phyloP scores from a whole-genome alignment of 2,888 invertebrate genomes.

The Volucella zonaria region DNA sequence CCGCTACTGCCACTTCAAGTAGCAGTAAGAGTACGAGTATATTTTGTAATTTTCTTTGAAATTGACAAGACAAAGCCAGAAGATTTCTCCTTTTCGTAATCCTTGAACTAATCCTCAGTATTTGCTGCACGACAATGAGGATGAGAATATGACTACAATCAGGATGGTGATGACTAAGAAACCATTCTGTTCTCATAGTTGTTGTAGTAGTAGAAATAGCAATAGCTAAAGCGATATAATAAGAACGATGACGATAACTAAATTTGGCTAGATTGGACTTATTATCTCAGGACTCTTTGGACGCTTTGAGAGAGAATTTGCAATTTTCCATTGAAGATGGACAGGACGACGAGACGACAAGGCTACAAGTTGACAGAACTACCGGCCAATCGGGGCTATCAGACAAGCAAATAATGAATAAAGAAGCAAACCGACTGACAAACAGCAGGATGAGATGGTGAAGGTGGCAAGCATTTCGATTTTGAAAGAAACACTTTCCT shows the following conservation, averaged over 20 bases:
- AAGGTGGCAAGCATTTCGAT: conserved; percentile 55
- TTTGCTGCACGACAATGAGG: conserved; percentile 49
- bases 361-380: no score
- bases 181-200: background rate
- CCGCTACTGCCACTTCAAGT: background rate
- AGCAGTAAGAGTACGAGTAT: conserved; percentile 16
- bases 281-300: conserved; percentile 56
- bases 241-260: conserved; percentile 68
- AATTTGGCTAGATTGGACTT: conserved; percentile 72
- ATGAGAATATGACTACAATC: conserved; percentile 44
- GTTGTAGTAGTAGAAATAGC: background rate
- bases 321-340: conserved; percentile 23
- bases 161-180: conserved; percentile 46
- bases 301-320: conserved; percentile 34
- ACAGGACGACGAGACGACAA: no score
- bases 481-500: conserved; percentile 59
- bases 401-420: conserved; percentile 43
- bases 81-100: conserved; percentile 57
- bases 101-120: conserved; percentile 66
- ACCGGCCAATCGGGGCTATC: conserved; percentile 38
- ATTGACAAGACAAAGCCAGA: conserved; percentile 62
- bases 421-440: conserved; percentile 38
- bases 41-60: conserved; percentile 69
- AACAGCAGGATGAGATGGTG: conserved; percentile 16
- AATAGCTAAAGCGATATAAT: conserved; percentile 40